Evolutionary conservation across 1,140 invertebrate genomes (phyloP).

Genomic region (Oryctes rhinoceros): DNA sequence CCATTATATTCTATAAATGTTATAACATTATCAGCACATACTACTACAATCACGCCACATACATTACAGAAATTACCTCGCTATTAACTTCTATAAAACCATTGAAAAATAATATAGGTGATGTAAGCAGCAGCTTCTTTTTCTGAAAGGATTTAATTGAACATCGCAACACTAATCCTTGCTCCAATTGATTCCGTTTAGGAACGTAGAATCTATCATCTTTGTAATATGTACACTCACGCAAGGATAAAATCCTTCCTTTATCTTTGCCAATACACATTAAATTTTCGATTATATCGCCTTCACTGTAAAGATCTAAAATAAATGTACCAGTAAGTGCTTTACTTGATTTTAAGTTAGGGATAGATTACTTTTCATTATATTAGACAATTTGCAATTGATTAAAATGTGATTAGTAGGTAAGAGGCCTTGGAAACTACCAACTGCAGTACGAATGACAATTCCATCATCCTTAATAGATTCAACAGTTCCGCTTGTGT

Average conservation of each 20-base stretch:
- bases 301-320: constrained; percentile 24
- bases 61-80: not conserved
- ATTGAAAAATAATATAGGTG: constrained; percentile 53
- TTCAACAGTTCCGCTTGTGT: not conserved
- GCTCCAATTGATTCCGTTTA: constrained; percentile 51
- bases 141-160: constrained; percentile 53
- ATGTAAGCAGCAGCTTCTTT: constrained; percentile 51
- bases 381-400: constrained; percentile 47
- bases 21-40: not conserved
- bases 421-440: constrained; percentile 57
- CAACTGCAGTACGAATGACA: constrained; percentile 55
- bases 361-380: constrained; percentile 36
- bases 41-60: not conserved
- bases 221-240: constrained; percentile 36
- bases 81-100: constrained; percentile 50
- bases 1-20: constrained; percentile 30
- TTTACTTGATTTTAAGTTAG: not conserved
- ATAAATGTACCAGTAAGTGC: not conserved
- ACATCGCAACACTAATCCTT: constrained; percentile 55
- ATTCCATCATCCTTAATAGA: constrained; percentile 56
- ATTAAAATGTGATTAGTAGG: constrained; percentile 56
- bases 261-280: constrained; percentile 39
- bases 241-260: constrained; percentile 25
- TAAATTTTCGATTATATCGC: constrained; percentile 37
- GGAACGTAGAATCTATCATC: constrained; percentile 36